Evolutionary conservation across 2,113 vertebrate genomes (phyloP).

Genomic region (Nothoprocta pentlandii): DNA sequence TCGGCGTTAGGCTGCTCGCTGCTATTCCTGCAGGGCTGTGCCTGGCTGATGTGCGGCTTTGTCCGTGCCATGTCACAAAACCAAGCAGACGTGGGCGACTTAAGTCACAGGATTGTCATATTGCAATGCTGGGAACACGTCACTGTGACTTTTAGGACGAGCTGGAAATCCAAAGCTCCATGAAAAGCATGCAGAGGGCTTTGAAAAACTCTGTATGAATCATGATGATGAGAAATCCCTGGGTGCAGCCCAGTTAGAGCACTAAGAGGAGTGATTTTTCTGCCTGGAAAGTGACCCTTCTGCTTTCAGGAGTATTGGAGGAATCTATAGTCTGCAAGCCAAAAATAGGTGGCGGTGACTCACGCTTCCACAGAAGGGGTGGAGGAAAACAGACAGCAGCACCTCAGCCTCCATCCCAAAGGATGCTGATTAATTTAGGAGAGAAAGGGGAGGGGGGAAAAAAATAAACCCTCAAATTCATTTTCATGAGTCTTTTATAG

Average conservation of each 20-base stretch:
- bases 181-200: fast-evolving
- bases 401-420: fast-evolving
- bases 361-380: not conserved
- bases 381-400: fast-evolving
- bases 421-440: not conserved
- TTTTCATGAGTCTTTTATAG: not conserved
- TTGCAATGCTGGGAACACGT: not conserved
- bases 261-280: not conserved
- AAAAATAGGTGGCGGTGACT: fast-evolving
- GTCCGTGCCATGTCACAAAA: not conserved
- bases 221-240: fast-evolving
- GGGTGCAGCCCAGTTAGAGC: not conserved
- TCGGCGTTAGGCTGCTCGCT: not conserved
- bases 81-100: fast-evolving
- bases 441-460: too few species aligned
- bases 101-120: not conserved
- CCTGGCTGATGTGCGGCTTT: not conserved
- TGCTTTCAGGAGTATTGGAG: fast-evolving
- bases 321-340: not conserved
- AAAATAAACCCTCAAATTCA: not conserved
- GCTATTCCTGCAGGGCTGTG: not conserved
- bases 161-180: not conserved
- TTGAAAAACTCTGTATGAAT: not conserved
- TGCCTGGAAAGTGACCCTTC: fast-evolving
- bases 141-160: fast-evolving